Base-by-base conservation (phyloP, 1,140 invertebrate genomes). In the Penaeus chinensis region DNA sequence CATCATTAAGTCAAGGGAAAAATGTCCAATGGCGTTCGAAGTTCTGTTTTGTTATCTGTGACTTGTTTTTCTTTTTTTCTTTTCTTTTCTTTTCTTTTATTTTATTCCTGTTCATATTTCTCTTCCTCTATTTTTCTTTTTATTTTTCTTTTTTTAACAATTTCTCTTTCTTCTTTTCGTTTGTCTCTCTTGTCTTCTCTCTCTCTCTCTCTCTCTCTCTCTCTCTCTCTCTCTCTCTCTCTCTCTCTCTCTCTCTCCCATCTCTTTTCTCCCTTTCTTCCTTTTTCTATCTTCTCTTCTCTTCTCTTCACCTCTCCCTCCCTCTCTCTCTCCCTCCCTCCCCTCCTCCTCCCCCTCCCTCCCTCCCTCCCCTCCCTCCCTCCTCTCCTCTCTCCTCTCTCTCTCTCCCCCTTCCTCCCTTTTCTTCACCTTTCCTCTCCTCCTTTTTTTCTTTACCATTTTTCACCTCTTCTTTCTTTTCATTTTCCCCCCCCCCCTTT, bases 191-290 rank as follows among this genome's bases (percentile, higher is more conserved):
- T 32, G 32, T 32, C 32, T 32, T 80, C 78, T 80, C 78, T 80
- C 78, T 80, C 78, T 80, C 78, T 80, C 78, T 80, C 78, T 80
- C 78, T 42, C 32, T 80, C 65, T 66, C 76, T 78, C 76, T 78
- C 76, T 78, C 76, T 78, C 76, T 54, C 7, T 80, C 24, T 54
- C 47, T 80, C 78, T 22, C 5, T 47, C 78, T 24, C 2, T 60
- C 42, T 20, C 4, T 80, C 27, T 80, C 5, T 77, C 32, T 32
- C 2, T 32, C 74, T 37, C 74, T 19, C 74, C 27, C 11, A 0
- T 19, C 7, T 22, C 3, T 22, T 19, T 47, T 54, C 47, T 20
- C 32, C 47, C 47, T 42, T 11, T 79, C 27, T 54, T 5, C 7
- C 27, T 37, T 5, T 78, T 37, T 78, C 37, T 78, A 1, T 42